Evolutionary conservation across 37 sponge, comb jelly and placozoan species (phyloP), one percentile per base, ranked within the genome.

Genomic region (Axinella damicornis): DNA sequence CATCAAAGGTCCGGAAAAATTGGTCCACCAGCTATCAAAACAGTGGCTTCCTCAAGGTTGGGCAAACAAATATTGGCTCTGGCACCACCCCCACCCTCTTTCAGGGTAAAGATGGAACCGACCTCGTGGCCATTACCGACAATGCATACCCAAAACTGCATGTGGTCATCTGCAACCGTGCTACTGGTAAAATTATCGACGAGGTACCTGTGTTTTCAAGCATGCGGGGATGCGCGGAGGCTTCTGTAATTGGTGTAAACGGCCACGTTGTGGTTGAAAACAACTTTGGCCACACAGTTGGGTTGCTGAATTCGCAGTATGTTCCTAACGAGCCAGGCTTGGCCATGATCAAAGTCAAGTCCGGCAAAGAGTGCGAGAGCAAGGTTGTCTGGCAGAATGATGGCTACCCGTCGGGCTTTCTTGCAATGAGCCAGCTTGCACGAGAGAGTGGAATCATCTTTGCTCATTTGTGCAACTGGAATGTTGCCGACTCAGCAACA

Each of bases 371-470:
- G 60, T n/a, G 46, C 9, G 27, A 6, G 6, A 30, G 30, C 65
- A 30, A 63, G 9, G 9, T 63, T 9, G 65, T 63, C 4, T 63
- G 65, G 65, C 9, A 63, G 27, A 63, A 63, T 30, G 27, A 4
- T 9, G 27, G 30, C 65, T 46, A 46, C 46, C 46, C 46, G 9
- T 31, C 65, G 6, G 30, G 30, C 30, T 63, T 63, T 30, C 9
- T 63, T 9, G 65, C 30, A 31, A 63, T 63, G 65, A 63, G 9
- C 4, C 4, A 12, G 65, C 30, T 63, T 31, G 65, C 65, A 31
- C 65, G 65, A 6, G 65, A 63, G 65, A 63, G 65, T 63, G 65
- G 65, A 2, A 63, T 63, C 65, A 63, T 63, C 65, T 63, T 63
- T 63, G 30, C 30, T 9, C 30, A 31, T 11, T 12, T 6, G 4